Conservation (phyloP, 2,113 vertebrate genomes). For the Dolichotis patagonum region DNA sequence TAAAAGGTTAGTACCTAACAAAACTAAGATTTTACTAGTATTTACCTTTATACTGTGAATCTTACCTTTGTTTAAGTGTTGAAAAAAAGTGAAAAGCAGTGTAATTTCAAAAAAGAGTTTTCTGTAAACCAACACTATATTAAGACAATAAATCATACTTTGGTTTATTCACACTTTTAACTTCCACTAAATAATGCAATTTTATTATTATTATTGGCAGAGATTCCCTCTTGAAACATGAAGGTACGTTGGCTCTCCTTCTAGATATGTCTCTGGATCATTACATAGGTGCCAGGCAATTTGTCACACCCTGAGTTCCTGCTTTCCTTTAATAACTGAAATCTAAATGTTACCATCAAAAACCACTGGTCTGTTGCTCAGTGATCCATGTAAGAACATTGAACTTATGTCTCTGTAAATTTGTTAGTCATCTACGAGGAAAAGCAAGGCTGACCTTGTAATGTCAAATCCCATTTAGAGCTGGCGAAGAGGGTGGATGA, state of each 20-base stretch:
- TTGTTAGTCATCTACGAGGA: conserved; percentile 86
- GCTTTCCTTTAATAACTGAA: conserved; percentile 82
- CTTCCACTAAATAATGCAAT: conserved; percentile 51
- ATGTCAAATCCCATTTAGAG: conserved; percentile 87
- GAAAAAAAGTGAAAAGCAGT: neutral
- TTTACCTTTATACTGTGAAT: neutral
- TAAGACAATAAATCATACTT: neutral
- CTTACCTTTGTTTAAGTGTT: conserved; percentile 29
- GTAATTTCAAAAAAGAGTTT: neutral
- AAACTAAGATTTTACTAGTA: conserved; percentile 20
- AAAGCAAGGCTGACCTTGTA: conserved; percentile 85
- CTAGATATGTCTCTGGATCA: conserved; percentile 70
- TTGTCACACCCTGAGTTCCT: conserved; percentile 82
- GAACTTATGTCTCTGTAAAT: conserved; percentile 86
- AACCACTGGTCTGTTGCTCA: conserved; percentile 78
- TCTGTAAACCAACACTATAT: neutral
- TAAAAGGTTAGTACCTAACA: neutral
- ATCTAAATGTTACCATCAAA: conserved; percentile 85
- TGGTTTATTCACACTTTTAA: conserved; percentile 7
- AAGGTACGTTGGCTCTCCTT: conserved; percentile 65
- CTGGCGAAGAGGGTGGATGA: conserved; percentile 80
- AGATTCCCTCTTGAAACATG: conserved; percentile 73
- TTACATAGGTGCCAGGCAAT: conserved; percentile 82
- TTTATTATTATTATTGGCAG: conserved; percentile 61
- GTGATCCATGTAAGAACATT: conserved; percentile 85